A percentile compares a stretch with the other conserved stretches of the same genome.
phyloP scores from a whole-genome alignment of 30 jellyfish, hydroid and myxozoan genomes.

The Chrysaora quinquecirrha region DNA sequence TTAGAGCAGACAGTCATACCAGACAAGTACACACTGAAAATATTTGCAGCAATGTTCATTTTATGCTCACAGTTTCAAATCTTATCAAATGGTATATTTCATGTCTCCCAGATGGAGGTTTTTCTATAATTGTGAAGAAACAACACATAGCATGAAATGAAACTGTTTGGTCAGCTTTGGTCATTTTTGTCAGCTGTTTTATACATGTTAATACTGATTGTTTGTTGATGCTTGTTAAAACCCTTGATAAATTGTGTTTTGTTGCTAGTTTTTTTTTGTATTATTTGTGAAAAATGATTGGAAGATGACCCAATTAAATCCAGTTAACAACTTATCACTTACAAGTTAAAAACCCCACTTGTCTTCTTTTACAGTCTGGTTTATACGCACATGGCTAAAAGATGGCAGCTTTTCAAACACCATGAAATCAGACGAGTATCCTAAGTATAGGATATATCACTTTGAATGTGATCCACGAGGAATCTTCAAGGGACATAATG shows the following conservation, averaged over 20 bases:
- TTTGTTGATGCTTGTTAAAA: not conserved
- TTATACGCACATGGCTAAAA: not conserved
- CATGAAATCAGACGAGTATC: not conserved
- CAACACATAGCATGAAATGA: not conserved
- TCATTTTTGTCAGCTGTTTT: not conserved
- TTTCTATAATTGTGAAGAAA: too few species aligned
- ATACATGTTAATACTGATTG: not conserved
- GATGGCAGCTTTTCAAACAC: slow-evolving; percentile 1
- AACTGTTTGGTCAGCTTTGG: not conserved
- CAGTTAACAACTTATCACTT: not conserved
- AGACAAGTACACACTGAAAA: not conserved
- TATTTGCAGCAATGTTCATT: not conserved
- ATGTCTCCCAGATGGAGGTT: not conserved
- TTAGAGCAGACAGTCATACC: not conserved
- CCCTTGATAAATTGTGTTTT: not conserved
- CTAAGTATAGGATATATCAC: not conserved
- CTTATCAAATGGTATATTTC: not conserved
- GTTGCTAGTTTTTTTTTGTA: not conserved
- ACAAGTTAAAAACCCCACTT: not conserved
- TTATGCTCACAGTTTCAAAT: not conserved
- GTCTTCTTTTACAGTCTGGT: not conserved
- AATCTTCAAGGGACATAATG: not conserved
- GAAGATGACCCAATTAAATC: not conserved
- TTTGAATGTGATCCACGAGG: slow-evolving; percentile 1
- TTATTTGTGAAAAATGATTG: not conserved